These are phyloP conservation scores for Gadopsis marmoratus DNA, from an alignment of 2,797 vertebrate species.

Conservation along the genomic window DNA sequence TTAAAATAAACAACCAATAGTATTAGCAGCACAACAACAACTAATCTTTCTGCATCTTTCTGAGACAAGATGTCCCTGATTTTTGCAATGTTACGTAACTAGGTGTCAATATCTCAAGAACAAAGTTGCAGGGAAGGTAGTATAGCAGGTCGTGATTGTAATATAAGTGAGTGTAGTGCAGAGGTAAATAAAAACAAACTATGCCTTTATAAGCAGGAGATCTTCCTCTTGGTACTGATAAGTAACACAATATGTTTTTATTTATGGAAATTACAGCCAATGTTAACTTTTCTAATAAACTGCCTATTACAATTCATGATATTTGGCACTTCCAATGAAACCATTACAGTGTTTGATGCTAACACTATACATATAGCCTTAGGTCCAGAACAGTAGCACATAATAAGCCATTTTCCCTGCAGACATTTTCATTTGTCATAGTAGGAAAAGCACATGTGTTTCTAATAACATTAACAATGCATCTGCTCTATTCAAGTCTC, in stretches of 20 bases:
- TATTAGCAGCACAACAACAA: too few species aligned
- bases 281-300: neutral
- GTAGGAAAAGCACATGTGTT: neutral
- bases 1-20: too few species aligned
- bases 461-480: neutral
- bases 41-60: too few species aligned
- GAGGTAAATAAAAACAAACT: neutral
- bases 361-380: neutral
- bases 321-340: neutral
- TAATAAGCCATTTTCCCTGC: neutral
- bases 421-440: neutral
- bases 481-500: neutral
- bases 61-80: too few species aligned
- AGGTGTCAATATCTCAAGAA: conserved; percentile 82
- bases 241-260: neutral
- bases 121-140: conserved; percentile 73
- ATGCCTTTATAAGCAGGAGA: neutral
- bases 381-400: neutral
- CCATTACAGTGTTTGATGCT: neutral
- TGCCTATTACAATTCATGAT: neutral
- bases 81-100: conserved; percentile 10
- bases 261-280: neutral
- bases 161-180: neutral
- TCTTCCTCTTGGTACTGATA: neutral
- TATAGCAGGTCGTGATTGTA: conserved; percentile 31